Base-by-base conservation (phyloP, 1,140 invertebrate species). In the Pseudoatta argentina region DNA sequence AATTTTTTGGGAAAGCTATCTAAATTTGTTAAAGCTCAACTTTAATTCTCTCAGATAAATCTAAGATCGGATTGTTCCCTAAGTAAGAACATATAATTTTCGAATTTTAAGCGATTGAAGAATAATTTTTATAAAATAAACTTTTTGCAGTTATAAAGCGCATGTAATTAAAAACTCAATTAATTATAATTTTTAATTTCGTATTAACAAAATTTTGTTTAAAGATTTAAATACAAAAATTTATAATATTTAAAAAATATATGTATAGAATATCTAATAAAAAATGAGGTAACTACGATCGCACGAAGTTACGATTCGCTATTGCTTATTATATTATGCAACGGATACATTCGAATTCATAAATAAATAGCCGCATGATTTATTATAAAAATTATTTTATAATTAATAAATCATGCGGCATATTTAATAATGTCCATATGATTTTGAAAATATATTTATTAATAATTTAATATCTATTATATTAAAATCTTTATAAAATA, bases 201-300 rank as follows among this genome's bases (percentile, higher is more conserved):
- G 14, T 27, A 12, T 53, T 18, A 30, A 55, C 2, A 21, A 14
- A 57, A 57, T 57, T 34, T n/a, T 55, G 4, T 30, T 24, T 57
- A 34, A 30, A 57, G 4, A 55, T 10, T 55, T 34, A 12, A 73
- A 12, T 21, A 21, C 7, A 16, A 21, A 72, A 72, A 57, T 57
- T 21, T 6, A 39, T 57, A 53, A 5, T 53, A 27, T 72, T 55
- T 4, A 72, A 53, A 30, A 51, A 51, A 51, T 16, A 51, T 3
- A 51, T 51, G 10, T 53, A 34, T 34, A 7, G 30, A 55, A 72
- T 8, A 34, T 66, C 1, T 66, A 66, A 34, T 21, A 39, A 21
- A 8, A 21, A 66, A 66, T 39, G 18, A 66, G 34, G 21, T 21
- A 67, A 39, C n/a, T 67, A 67, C 64, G 34, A 67, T 67, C 18